phyloP scores from a whole-genome alignment of 2,113 vertebrate species.

The Menidia beryllina region DNA sequence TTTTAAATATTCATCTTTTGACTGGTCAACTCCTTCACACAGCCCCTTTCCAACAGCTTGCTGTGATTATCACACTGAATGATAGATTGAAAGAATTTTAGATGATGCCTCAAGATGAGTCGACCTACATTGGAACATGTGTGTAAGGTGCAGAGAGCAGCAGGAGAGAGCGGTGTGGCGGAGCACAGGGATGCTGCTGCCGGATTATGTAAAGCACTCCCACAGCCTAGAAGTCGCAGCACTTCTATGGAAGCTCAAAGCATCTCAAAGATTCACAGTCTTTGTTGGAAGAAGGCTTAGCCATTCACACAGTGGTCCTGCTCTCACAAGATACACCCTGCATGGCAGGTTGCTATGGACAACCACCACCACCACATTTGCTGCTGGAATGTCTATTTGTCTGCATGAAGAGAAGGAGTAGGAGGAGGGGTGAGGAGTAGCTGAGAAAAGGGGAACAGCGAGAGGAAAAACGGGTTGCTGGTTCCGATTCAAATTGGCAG shows the following conservation, averaged over 20 bases:
- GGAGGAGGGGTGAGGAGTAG: constrained; percentile 53
- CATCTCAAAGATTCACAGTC: constrained; percentile 70
- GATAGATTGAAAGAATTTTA: constrained; percentile 60
- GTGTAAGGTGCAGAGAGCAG: constrained; percentile 56
- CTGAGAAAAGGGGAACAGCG: constrained; percentile 42
- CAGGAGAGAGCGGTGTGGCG: constrained; percentile 59
- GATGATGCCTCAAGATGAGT: constrained; percentile 50
- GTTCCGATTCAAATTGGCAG: constrained; percentile 73
- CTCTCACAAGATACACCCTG: constrained; percentile 78
- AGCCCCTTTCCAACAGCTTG: constrained; percentile 7
- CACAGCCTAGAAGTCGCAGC: constrained; percentile 75
- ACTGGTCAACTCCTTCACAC: constrained; percentile 32
- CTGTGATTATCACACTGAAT: constrained; percentile 51
- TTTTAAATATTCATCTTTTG: constrained; percentile 35
- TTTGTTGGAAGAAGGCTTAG: constrained; percentile 77
- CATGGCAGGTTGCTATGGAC: constrained; percentile 77
- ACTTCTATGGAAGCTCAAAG: constrained; percentile 71
- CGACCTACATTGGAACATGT: constrained; percentile 62
- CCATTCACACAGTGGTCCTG: constrained; percentile 74
- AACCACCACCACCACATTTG: constrained; percentile 71
- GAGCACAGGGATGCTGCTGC: constrained; percentile 67
- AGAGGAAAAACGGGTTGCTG: constrained; percentile 40
- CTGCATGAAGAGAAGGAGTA: constrained; percentile 55
- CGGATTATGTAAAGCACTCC: constrained; percentile 80
- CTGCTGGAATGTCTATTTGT: constrained; percentile 76